Conservation (phyloP, 2,888 invertebrate genomes). For the Drosophila paramelanica region DNA sequence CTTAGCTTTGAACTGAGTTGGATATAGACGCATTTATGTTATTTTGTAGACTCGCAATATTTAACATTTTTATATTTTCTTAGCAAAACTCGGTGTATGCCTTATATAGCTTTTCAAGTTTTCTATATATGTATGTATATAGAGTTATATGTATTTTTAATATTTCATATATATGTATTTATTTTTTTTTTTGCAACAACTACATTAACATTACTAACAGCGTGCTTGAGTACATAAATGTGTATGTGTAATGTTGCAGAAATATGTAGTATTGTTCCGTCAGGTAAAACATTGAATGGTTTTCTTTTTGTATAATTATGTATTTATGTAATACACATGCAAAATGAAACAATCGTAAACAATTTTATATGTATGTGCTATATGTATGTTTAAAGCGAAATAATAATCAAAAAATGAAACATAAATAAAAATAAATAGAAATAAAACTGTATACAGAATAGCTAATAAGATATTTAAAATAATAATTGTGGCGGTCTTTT, state of each 20-base stretch:
- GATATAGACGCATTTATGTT: constrained; percentile 9
- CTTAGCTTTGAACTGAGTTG: constrained; percentile 7
- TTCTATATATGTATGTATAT: constrained; percentile 8
- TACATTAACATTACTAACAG: constrained; percentile 29
- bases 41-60: constrained; percentile 17
- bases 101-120: constrained; percentile 13
- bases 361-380: constrained; percentile 14
- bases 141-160: constrained; percentile 30
- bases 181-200: constrained; percentile 32
- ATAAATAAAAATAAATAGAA: constrained; percentile 53
- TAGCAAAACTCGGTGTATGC: constrained; percentile 26
- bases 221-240: constrained; percentile 15
- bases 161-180: constrained; percentile 30
- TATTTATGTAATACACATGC: constrained; percentile 27
- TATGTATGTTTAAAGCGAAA: constrained; percentile 24
- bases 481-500: constrained; percentile 27
- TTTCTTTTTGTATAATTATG: constrained; percentile 17
- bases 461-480: constrained; percentile 41
- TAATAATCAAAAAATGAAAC: constrained; percentile 31
- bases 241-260: not conserved
- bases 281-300: constrained; percentile 19
- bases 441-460: constrained; percentile 33
- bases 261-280: constrained; percentile 9
- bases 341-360: constrained; percentile 26
- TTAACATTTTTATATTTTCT: constrained; percentile 36